These are phyloP conservation scores for Luffia ferchaultella DNA, from an alignment of 2,888 invertebrate genomes.

Conservation along the genomic window DNA sequence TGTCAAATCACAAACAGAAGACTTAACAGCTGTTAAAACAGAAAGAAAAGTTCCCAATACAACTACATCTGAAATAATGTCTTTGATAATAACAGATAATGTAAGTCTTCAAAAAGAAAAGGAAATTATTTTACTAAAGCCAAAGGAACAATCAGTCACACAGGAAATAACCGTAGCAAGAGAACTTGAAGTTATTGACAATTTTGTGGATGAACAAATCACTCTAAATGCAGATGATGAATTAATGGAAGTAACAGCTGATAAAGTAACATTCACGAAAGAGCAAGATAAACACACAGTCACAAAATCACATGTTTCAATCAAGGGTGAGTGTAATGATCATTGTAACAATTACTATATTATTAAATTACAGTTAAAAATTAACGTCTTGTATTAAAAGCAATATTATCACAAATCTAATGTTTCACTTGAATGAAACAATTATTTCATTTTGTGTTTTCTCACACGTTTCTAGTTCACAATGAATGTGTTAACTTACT, in stretches of 20 bases:
- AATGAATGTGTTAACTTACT: too few species aligned
- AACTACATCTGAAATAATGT: slow-evolving; percentile 34
- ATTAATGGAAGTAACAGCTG: slow-evolving; percentile 24
- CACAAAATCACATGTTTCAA: slow-evolving; percentile 35
- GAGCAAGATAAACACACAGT: slow-evolving; percentile 26
- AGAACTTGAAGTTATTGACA: slow-evolving; percentile 36
- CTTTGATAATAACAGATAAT: slow-evolving; percentile 43
- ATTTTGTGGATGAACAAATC: slow-evolving; percentile 39
- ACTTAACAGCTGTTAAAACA: slow-evolving; percentile 27
- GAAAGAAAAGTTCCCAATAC: slow-evolving; percentile 28
- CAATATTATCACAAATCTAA: neutral
- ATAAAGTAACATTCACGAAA: slow-evolving; percentile 24
- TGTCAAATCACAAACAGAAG: slow-evolving; percentile 28
- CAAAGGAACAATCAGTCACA: slow-evolving; percentile 30
- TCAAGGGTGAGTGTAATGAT: slow-evolving; percentile 39
- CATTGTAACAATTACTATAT: too few species aligned
- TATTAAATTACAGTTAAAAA: too few species aligned
- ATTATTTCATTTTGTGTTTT: neutral
- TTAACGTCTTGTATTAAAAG: neutral
- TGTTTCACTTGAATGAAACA: neutral
- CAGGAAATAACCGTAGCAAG: slow-evolving; percentile 33
- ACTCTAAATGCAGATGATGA: slow-evolving; percentile 25
- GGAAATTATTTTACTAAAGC: slow-evolving; percentile 29
- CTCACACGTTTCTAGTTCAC: too few species aligned
- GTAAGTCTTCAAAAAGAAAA: slow-evolving; percentile 42